These are phyloP conservation scores for Sebastes schlegelii DNA, from an alignment of 2,113 vertebrate genomes.

Conservation along the genomic window DNA sequence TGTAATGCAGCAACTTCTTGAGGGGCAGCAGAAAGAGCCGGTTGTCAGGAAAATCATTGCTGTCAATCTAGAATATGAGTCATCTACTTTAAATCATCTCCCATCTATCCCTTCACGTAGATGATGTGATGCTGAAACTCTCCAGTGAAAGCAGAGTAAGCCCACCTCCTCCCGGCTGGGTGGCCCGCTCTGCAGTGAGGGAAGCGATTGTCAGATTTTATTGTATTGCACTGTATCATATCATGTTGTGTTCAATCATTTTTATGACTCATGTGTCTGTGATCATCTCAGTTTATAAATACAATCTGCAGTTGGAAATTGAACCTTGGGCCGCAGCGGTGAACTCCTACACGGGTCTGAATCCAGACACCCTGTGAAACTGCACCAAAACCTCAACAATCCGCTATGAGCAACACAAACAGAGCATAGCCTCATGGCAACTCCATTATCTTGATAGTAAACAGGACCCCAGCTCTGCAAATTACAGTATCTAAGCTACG, in stretches of 20 bases:
- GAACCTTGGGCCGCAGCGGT: slow-evolving; percentile 41
- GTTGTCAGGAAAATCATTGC: neutral
- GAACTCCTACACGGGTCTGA: slow-evolving; percentile 38
- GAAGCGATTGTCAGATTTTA: slow-evolving; percentile 8
- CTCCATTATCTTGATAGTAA: slow-evolving; percentile 72
- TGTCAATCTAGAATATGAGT: neutral
- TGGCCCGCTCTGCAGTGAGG: slow-evolving; percentile 30
- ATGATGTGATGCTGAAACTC: slow-evolving; percentile 1
- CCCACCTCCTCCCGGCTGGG: slow-evolving; percentile 27
- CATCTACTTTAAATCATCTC: neutral
- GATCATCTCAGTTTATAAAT: slow-evolving; percentile 62
- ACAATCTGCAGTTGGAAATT: slow-evolving; percentile 50
- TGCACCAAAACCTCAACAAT: slow-evolving; percentile 67
- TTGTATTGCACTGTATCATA: slow-evolving; percentile 35
- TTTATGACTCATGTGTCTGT: slow-evolving; percentile 48
- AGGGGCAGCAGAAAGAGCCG: neutral
- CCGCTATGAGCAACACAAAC: slow-evolving; percentile 65
- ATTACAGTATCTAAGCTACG: slow-evolving; percentile 73
- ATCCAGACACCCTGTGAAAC: slow-evolving; percentile 56
- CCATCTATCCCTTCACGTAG: neutral
- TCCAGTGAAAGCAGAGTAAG: slow-evolving; percentile 13
- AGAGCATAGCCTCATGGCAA: slow-evolving; percentile 67
- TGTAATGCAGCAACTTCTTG: neutral
- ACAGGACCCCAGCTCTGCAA: slow-evolving; percentile 63
- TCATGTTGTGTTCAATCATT: slow-evolving; percentile 48